phyloP scores from a whole-genome alignment of 2,113 vertebrate genomes.

The Bettongia penicillata region DNA sequence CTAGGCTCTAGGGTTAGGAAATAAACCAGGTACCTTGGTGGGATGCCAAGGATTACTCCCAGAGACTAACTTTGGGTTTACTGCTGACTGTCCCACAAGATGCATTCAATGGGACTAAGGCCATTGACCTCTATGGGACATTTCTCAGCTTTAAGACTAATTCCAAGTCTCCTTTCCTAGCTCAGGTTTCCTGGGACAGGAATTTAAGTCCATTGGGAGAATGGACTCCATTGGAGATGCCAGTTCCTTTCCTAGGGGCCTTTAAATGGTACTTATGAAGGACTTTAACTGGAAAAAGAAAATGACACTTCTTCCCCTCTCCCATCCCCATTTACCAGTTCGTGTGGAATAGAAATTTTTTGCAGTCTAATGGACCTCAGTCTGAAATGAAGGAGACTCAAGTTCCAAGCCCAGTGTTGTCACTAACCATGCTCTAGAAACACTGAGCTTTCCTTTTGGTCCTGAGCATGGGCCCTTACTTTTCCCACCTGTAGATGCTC shows the following conservation, averaged over 20 bases:
- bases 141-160: not conserved
- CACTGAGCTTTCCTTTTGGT: not conserved
- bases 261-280: not conserved
- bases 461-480: not conserved
- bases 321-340: not conserved
- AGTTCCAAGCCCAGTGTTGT: not conserved
- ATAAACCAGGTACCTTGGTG: not conserved
- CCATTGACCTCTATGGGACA: not conserved
- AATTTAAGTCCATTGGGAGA: not conserved
- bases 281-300: not conserved
- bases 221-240: not conserved
- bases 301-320: not conserved
- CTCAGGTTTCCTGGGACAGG: not conserved
- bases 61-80: not conserved
- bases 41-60: not conserved
- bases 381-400: not conserved
- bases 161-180: not conserved
- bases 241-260: not conserved
- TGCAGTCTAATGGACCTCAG: not conserved
- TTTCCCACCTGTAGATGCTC: not conserved
- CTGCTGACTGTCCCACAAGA: not conserved
- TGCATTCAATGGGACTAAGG: not conserved
- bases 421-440: not conserved
- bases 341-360: not conserved
- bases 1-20: not conserved